phyloP scores from a whole-genome alignment of 2,797 vertebrate species.

The Squalus acanthias region DNA sequence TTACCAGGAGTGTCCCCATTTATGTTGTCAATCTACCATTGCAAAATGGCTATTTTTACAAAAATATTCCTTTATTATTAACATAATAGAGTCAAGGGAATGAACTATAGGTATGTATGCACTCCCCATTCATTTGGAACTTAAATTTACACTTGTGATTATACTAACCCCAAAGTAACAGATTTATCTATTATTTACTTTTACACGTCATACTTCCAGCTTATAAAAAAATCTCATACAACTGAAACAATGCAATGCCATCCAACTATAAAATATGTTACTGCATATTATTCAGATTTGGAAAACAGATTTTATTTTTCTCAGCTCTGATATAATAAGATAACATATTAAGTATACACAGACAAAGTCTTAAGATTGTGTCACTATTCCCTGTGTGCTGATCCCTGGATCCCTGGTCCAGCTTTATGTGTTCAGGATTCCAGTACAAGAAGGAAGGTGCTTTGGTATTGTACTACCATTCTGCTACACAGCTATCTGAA shows the following conservation, averaged over 20 bases:
- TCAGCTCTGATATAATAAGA: neutral
- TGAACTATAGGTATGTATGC: neutral
- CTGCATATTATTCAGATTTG: neutral
- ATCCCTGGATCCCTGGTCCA: slow-evolving; percentile 72
- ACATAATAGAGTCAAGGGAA: neutral
- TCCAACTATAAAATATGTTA: neutral
- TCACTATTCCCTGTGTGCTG: slow-evolving; percentile 71
- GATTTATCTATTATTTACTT: neutral
- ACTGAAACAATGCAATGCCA: neutral
- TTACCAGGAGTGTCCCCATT: neutral
- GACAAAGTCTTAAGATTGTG: neutral
- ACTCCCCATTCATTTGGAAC: neutral
- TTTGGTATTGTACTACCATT: slow-evolving; percentile 72
- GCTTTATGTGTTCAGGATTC: slow-evolving; percentile 67
- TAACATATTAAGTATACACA: neutral
- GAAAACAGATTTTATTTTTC: neutral
- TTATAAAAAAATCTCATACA: neutral
- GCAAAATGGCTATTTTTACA: neutral
- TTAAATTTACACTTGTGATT: neutral
- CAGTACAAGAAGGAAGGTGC: slow-evolving; percentile 58
- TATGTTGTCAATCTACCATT: neutral
- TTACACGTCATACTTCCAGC: neutral
- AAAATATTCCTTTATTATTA: neutral
- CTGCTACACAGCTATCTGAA: slow-evolving; percentile 67
- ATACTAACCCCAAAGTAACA: neutral